Evolutionary conservation across 2,888 invertebrate species (phyloP).

Genomic region (Plagodis pulveraria): DNA sequence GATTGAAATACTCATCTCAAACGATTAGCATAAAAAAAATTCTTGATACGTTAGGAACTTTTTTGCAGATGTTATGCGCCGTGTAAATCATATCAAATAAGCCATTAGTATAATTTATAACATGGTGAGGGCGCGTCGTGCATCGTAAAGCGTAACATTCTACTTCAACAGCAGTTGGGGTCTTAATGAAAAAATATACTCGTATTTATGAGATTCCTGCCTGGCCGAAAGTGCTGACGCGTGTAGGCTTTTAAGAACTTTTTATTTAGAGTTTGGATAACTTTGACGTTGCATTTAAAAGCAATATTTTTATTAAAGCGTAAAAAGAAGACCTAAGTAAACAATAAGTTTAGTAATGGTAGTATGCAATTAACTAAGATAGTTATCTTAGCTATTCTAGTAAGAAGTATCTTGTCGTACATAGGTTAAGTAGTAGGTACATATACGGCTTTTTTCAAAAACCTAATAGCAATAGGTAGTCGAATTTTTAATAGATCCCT

Average conservation of each 20-base stretch:
- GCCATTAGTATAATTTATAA: slow-evolving; percentile 63
- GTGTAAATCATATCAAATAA: slow-evolving; percentile 62
- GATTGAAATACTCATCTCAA: slow-evolving; percentile 16
- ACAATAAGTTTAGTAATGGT: too few species aligned
- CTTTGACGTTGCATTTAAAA: slow-evolving; percentile 8
- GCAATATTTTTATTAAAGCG: too few species aligned
- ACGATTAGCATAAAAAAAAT: slow-evolving; percentile 7
- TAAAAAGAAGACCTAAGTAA: too few species aligned
- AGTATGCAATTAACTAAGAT: too few species aligned
- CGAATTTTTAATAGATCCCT: too few species aligned
- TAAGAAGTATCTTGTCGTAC: too few species aligned
- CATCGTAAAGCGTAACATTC: slow-evolving; percentile 50
- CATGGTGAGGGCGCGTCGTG: slow-evolving; percentile 42
- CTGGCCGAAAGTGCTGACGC: slow-evolving; percentile 28
- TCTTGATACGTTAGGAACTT: slow-evolving; percentile 5
- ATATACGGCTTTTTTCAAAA: too few species aligned
- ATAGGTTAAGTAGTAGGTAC: too few species aligned
- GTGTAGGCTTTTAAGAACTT: slow-evolving; percentile 13
- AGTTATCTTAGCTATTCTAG: too few species aligned
- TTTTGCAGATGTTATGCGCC: slow-evolving; percentile 46
- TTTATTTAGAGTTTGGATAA: slow-evolving; percentile 23
- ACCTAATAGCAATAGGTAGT: too few species aligned
- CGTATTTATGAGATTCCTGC: slow-evolving; percentile 34
- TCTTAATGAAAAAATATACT: slow-evolving; percentile 43
- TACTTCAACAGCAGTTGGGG: slow-evolving; percentile 34